Conservation (phyloP, 2,113 vertebrate genomes). For the Coregonus clupeaformis region DNA sequence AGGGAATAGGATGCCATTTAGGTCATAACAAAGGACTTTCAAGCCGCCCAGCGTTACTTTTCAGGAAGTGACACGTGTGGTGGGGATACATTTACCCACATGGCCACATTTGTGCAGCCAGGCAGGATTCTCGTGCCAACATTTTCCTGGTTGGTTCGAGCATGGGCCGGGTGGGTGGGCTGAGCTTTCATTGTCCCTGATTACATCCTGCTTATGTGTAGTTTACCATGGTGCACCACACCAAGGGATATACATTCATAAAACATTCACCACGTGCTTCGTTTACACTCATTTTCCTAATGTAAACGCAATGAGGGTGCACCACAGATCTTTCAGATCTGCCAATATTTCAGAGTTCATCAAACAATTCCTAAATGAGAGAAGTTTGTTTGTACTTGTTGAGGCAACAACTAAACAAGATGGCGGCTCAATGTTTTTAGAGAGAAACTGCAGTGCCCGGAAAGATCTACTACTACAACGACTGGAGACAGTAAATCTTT, state of each 20-base stretch:
- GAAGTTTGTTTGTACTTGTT: slow-evolving; percentile 20
- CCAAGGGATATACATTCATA: slow-evolving; percentile 38
- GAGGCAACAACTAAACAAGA: slow-evolving; percentile 21
- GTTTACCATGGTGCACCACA: slow-evolving; percentile 25
- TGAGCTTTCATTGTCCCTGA: slow-evolving; percentile 38
- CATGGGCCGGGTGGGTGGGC: slow-evolving; percentile 9
- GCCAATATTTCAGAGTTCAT: slow-evolving; percentile 33
- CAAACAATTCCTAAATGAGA: slow-evolving; percentile 2
- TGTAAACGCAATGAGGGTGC: slow-evolving; percentile 49
- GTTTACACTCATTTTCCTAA: slow-evolving; percentile 29
- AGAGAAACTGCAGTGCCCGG: slow-evolving; percentile 20
- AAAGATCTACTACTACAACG: neutral
- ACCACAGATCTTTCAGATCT: no score
- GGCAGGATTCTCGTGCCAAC: neutral
- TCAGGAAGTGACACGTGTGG: neutral
- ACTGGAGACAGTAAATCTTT: slow-evolving; percentile 31
- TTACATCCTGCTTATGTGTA: slow-evolving; percentile 38
- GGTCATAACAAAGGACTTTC: neutral
- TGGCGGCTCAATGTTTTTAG: neutral
- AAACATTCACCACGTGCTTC: slow-evolving; percentile 52
- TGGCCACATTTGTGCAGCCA: neutral
- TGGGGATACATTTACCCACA: neutral
- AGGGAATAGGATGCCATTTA: no score
- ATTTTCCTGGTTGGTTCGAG: slow-evolving; percentile 1
- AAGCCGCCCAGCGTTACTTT: neutral